phyloP scores from a whole-genome alignment of 2,797 vertebrate species.

The Gymnocypris eckloni region DNA sequence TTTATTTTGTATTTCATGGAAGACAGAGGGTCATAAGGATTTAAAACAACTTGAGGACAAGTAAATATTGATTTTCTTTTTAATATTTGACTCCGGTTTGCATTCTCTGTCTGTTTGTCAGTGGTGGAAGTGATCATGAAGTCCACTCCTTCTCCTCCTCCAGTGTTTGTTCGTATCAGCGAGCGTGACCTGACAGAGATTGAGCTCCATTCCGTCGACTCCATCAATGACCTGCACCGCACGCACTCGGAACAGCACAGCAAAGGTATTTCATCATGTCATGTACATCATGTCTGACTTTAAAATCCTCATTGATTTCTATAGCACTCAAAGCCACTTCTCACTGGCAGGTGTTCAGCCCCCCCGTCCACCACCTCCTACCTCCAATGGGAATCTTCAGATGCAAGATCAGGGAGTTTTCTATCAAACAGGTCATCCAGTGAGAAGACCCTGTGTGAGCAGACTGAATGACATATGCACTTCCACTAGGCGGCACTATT shows the following conservation, averaged over 20 bases:
- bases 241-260: conserved; percentile 56
- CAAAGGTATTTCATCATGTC: conserved; percentile 35
- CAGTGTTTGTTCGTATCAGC: conserved; percentile 76
- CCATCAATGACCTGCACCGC: conserved; percentile 91
- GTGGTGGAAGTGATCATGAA: conserved; percentile 65
- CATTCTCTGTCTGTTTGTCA: not conserved
- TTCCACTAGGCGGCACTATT: conserved; percentile 69
- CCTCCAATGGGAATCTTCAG: conserved; percentile 73
- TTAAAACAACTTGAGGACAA: not conserved
- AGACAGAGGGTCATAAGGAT: no score
- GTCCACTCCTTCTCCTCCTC: conserved; percentile 58
- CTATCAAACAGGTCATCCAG: conserved; percentile 59
- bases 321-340: not conserved
- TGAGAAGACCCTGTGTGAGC: conserved; percentile 64
- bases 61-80: not conserved
- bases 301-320: not conserved
- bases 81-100: not conserved
- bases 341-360: conserved; percentile 65
- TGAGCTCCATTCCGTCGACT: conserved; percentile 87
- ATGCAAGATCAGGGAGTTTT: conserved; percentile 54
- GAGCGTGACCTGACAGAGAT: conserved; percentile 85
- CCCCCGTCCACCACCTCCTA: conserved; percentile 70
- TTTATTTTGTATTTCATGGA: not conserved
- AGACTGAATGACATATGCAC: conserved; percentile 75
- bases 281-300: not conserved